Conservation (phyloP, 92 coral and sea anemone species). For the Siderastrea radians region DNA sequence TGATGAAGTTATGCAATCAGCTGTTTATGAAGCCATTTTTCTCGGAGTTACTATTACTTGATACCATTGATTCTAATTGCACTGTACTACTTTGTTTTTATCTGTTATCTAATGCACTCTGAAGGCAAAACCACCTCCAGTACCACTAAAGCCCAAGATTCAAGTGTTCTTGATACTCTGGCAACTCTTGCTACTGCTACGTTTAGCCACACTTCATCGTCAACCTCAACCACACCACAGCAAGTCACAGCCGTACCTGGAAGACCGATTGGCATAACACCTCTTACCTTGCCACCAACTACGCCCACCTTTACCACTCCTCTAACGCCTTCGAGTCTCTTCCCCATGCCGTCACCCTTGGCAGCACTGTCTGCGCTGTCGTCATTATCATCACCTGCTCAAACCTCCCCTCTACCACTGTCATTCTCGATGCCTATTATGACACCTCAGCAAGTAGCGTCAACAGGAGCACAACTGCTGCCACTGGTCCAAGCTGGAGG, state of each 20-base stretch:
- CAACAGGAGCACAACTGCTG: slow-evolving; percentile 86
- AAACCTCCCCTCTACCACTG: slow-evolving; percentile 94
- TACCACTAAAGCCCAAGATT: slow-evolving; percentile 88
- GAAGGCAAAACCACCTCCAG: slow-evolving; percentile 32
- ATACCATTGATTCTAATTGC: neutral
- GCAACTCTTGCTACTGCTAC: slow-evolving; percentile 99
- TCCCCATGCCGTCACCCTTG: slow-evolving; percentile 94
- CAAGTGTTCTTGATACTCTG: slow-evolving; percentile 94
- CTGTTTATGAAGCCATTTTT: neutral
- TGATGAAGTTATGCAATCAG: too few relatives aligned
- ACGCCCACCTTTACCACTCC: slow-evolving; percentile 91
- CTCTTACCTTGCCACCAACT: slow-evolving; percentile 92
- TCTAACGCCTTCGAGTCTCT: slow-evolving; percentile 90
- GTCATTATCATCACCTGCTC: slow-evolving; percentile 91
- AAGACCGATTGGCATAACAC: slow-evolving; percentile 81
- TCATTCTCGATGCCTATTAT: slow-evolving; percentile 91
- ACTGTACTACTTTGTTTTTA: neutral
- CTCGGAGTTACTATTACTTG: neutral
- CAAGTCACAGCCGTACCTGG: slow-evolving; percentile 86
- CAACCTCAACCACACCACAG: slow-evolving; percentile 82
- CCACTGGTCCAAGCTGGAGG: slow-evolving; percentile 81
- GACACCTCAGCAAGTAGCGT: slow-evolving; percentile 73
- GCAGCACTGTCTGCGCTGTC: slow-evolving; percentile 97
- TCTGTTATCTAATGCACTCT: neutral
- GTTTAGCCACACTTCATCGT: slow-evolving; percentile 87